Conservation (phyloP, 2,797 vertebrate species). For the Schizopygopsis malacanthus region DNA sequence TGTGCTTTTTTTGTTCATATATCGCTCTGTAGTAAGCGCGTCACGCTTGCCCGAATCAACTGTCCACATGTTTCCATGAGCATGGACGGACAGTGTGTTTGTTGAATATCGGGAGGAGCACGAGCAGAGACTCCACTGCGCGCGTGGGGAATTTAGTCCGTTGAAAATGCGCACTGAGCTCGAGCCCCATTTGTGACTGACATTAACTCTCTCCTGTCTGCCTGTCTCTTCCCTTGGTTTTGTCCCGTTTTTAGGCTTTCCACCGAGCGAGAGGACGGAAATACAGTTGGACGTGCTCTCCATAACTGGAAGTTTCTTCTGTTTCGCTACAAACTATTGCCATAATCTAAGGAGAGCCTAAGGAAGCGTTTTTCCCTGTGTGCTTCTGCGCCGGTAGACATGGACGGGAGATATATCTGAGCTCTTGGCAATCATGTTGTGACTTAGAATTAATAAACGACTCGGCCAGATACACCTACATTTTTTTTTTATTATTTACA, state of each 20-base stretch:
- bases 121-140: slow-evolving; percentile 61
- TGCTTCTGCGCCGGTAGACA: slow-evolving; percentile 49
- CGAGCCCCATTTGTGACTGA: slow-evolving; percentile 79
- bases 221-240: slow-evolving; percentile 67
- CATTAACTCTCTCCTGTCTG: slow-evolving; percentile 72
- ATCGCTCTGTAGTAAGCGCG: slow-evolving; percentile 56
- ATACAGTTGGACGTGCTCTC: slow-evolving; percentile 68
- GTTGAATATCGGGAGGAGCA: slow-evolving; percentile 59
- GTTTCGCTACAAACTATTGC: slow-evolving; percentile 61
- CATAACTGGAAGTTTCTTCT: slow-evolving; percentile 65
- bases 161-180: slow-evolving; percentile 64
- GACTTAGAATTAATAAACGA: slow-evolving; percentile 61
- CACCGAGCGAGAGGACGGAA: slow-evolving; percentile 61
- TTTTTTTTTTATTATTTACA: not conserved
- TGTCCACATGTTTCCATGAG: slow-evolving; percentile 74
- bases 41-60: slow-evolving; percentile 68
- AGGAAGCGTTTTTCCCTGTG: slow-evolving; percentile 69
- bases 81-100: slow-evolving; percentile 65
- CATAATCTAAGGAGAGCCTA: slow-evolving; percentile 71
- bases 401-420: slow-evolving; percentile 58
- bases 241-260: slow-evolving; percentile 55
- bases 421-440: slow-evolving; percentile 60
- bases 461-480: slow-evolving; percentile 29
- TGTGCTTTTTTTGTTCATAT: slow-evolving; percentile 65
- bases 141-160: slow-evolving; percentile 62